These are phyloP conservation scores for Actias luna DNA, from an alignment of 2,888 invertebrate genomes.

Conservation along the genomic window DNA sequence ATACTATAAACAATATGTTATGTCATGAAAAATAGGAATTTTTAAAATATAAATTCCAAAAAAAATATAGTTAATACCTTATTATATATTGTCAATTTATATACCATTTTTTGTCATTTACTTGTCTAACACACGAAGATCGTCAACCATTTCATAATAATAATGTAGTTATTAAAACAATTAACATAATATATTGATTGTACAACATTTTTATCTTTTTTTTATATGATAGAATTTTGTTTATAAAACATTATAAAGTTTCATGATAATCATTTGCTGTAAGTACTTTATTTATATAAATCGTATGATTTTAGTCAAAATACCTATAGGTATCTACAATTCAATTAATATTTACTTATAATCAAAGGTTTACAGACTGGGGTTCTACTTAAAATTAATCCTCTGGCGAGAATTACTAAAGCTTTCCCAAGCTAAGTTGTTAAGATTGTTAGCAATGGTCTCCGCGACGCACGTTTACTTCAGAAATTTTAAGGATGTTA, in stretches of 20 bases:
- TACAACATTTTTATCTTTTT: too few relatives aligned
- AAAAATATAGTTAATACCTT: too few relatives aligned
- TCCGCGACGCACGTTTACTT: conserved; percentile 70
- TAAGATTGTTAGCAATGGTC: conserved; percentile 65
- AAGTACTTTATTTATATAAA: neutral
- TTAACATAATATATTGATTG: too few relatives aligned
- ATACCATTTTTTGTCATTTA: too few relatives aligned
- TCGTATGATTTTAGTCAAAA: neutral
- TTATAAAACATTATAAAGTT: neutral
- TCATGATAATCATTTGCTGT: neutral
- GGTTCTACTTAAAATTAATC: conserved; percentile 60
- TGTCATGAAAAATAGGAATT: too few relatives aligned
- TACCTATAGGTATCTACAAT: conserved; percentile 22
- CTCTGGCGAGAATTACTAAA: conserved; percentile 54
- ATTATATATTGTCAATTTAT: too few relatives aligned
- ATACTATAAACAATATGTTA: too few relatives aligned
- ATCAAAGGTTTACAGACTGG: conserved; percentile 56
- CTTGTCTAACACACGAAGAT: too few relatives aligned
- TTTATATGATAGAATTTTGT: neutral
- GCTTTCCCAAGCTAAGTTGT: conserved; percentile 57
- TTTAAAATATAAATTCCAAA: too few relatives aligned
- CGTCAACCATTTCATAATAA: too few relatives aligned
- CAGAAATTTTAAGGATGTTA: conserved; percentile 72
- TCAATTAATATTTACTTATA: conserved; percentile 58
- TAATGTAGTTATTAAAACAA: too few relatives aligned